A percentile compares a stretch with the other conserved stretches of the same genome.
phyloP scores from a whole-genome alignment of 2,113 vertebrate species.

The Pseudopipra pipra region DNA sequence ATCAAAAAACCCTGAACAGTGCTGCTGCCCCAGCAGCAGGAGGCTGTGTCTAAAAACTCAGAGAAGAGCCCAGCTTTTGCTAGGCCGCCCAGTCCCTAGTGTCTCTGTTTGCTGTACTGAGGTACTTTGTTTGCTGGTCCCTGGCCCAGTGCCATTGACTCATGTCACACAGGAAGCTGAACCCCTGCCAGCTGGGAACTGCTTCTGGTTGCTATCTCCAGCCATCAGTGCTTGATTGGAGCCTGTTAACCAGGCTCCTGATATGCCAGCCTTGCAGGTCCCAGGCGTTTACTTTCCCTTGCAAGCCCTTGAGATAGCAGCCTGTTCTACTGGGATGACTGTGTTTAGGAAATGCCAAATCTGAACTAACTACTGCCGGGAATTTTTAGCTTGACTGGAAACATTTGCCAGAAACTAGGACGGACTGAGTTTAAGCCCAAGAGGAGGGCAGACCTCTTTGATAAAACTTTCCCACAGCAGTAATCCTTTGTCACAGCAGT shows the following conservation, averaged over 20 bases:
- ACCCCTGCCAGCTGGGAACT: background rate
- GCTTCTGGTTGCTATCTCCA: background rate
- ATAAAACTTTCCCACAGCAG: background rate
- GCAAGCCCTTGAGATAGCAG: background rate
- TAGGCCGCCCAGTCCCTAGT: background rate
- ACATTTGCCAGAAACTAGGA: background rate
- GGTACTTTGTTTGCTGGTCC: conserved; percentile 32
- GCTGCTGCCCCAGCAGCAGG: background rate
- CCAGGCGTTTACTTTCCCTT: background rate
- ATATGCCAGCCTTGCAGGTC: background rate
- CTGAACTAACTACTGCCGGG: background rate
- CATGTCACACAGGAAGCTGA: conserved; percentile 41
- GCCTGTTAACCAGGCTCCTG: background rate
- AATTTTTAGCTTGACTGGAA: background rate
- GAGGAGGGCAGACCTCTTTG: background rate
- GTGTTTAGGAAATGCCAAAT: background rate
- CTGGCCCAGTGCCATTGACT: background rate
- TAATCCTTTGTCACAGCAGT: background rate
- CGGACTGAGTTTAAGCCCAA: background rate
- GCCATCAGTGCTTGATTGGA: background rate
- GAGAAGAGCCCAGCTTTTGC: background rate
- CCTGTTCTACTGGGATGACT: background rate
- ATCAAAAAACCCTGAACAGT: background rate
- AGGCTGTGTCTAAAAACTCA: background rate
- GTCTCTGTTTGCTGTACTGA: conserved; percentile 14